phyloP scores from a whole-genome alignment of 2,888 invertebrate species.

The Plebejus argus region DNA sequence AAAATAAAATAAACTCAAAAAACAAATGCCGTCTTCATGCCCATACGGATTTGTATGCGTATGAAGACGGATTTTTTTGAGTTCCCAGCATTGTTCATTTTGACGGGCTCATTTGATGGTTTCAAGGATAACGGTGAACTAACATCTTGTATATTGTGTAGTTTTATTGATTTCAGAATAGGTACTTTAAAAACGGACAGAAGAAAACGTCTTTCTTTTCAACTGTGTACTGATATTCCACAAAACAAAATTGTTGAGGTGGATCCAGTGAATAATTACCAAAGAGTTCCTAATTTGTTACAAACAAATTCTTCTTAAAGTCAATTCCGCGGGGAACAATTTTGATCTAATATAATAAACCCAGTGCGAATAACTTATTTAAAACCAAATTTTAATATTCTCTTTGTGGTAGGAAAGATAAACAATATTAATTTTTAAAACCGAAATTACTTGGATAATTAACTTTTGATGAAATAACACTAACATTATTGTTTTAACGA shows the following conservation, averaged over 20 bases:
- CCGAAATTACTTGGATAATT: background rate
- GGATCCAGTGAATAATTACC: background rate
- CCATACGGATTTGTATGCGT: too few species aligned
- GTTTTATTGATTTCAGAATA: too few species aligned
- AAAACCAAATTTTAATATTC: conserved; percentile 15
- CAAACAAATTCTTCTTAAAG: conserved; percentile 11
- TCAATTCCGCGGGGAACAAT: conserved; percentile 14
- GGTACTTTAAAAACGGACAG: background rate
- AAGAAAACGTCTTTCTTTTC: background rate
- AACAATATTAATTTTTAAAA: background rate
- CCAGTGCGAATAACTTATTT: background rate
- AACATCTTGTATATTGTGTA: too few species aligned
- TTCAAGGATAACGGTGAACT: too few species aligned
- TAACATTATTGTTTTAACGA: background rate
- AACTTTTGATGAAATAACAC: background rate
- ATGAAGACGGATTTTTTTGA: too few species aligned
- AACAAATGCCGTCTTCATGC: too few species aligned
- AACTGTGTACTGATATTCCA: background rate
- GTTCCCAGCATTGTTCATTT: too few species aligned
- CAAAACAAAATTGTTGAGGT: conserved; percentile 10
- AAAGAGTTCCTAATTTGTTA: conserved; percentile 4
- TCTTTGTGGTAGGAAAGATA: background rate
- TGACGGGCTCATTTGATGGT: too few species aligned
- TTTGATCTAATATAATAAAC: conserved; percentile 26
- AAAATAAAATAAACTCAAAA: too few species aligned